These are phyloP conservation scores for Oxystoma pomonae DNA, from an alignment of 2,888 invertebrate species.

Conservation along the genomic window DNA sequence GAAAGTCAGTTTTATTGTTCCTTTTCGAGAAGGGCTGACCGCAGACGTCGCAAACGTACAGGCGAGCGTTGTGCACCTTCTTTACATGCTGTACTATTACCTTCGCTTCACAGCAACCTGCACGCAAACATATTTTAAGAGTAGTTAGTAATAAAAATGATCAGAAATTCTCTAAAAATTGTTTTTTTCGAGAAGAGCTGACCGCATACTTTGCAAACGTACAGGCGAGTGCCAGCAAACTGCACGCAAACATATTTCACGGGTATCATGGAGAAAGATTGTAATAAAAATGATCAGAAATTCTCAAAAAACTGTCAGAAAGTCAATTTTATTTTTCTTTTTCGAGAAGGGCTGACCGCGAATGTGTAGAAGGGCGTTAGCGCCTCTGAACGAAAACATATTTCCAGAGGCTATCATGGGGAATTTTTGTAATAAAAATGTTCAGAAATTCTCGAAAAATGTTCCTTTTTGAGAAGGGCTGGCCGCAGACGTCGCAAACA, in stretches of 20 bases:
- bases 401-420: too few species aligned
- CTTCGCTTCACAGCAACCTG: slow-evolving; percentile 51
- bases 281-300: not conserved
- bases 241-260: slow-evolving; percentile 6
- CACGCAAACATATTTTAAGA: too few species aligned
- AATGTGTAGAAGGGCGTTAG: too few species aligned
- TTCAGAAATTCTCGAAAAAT: too few species aligned
- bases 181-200: slow-evolving; percentile 74
- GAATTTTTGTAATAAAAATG: too few species aligned
- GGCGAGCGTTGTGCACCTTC: slow-evolving; percentile 54
- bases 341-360: too few species aligned
- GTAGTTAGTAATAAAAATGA: too few species aligned
- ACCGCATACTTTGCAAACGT: slow-evolving; percentile 63
- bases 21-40: slow-evolving; percentile 61
- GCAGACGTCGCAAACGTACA: slow-evolving; percentile 70
- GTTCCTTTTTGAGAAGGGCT: too few species aligned
- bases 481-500: too few species aligned
- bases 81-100: slow-evolving; percentile 61
- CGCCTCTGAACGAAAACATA: too few species aligned
- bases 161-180: slow-evolving; percentile 77
- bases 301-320: not conserved
- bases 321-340: too few species aligned
- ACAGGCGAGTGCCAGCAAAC: slow-evolving; percentile 55
- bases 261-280: not conserved
- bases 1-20: too few species aligned